A percentile compares a stretch with the other conserved stretches of the same genome.
Conservation (phyloP, 2,888 invertebrate genomes). For the Tribolium freemani region DNA sequence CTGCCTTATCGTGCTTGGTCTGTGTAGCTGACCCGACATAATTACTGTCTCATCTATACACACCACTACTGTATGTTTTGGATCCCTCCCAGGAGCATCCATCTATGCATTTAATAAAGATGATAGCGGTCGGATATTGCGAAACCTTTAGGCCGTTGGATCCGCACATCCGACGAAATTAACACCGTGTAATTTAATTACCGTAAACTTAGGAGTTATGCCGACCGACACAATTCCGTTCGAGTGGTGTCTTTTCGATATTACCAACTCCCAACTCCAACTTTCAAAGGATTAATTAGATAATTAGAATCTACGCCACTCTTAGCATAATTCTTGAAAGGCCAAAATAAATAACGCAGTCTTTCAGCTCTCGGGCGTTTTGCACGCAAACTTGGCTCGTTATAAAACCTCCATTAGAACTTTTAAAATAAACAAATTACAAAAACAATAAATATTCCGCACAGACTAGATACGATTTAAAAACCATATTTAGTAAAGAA, state of each 20-base stretch:
- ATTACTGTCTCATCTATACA: slow-evolving; percentile 37
- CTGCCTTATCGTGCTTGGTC: slow-evolving; percentile 34
- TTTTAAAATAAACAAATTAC: no score
- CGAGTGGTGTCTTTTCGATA: not conserved
- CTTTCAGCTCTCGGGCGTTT: not conserved
- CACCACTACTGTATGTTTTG: slow-evolving; percentile 34
- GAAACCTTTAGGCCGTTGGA: slow-evolving; percentile 36
- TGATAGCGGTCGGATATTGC: slow-evolving; percentile 43
- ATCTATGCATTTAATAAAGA: slow-evolving; percentile 45
- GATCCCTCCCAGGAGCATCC: slow-evolving; percentile 36
- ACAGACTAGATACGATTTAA: not conserved
- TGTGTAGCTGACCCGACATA: slow-evolving; percentile 38
- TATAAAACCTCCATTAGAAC: no score
- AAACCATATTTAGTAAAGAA: not conserved
- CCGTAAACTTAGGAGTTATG: slow-evolving; percentile 36
- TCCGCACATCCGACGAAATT: slow-evolving; percentile 39
- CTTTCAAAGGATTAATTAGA: not conserved
- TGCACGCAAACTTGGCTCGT: not conserved
- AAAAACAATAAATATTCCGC: no score
- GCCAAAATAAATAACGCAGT: not conserved
- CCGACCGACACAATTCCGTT: slow-evolving; percentile 11
- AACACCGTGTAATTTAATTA: slow-evolving; percentile 45
- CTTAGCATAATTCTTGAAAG: not conserved
- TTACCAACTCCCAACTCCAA: not conserved
- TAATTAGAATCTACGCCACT: not conserved